phyloP scores from a whole-genome alignment of 2,888 invertebrate species.

The Melipona beecheii region DNA sequence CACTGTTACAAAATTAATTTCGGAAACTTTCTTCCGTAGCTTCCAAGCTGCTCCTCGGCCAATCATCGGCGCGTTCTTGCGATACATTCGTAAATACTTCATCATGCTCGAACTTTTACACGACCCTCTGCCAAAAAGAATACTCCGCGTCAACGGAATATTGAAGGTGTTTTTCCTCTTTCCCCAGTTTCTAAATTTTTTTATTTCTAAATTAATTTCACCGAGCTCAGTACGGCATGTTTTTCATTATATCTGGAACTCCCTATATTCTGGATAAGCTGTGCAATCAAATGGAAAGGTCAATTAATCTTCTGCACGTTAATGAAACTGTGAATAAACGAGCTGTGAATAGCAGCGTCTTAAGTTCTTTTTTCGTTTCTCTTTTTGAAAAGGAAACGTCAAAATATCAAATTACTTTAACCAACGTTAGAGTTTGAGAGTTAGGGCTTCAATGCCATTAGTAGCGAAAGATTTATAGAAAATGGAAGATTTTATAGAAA shows the following conservation, averaged over 20 bases:
- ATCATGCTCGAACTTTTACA: neutral
- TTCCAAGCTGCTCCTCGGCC: neutral
- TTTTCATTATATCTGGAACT: constrained; percentile 16
- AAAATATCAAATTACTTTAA: neutral
- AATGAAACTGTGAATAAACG: constrained; percentile 56
- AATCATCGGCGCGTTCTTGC: neutral
- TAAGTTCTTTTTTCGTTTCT: constrained; percentile 27
- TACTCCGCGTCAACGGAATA: neutral
- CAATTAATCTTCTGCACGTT: constrained; percentile 58
- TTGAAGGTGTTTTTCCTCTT: neutral
- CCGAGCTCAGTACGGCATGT: neutral
- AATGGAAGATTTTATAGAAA: neutral
- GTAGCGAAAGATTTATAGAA: neutral
- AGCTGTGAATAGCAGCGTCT: constrained; percentile 38
- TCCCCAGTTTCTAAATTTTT: constrained; percentile 10
- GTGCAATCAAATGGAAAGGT: constrained; percentile 38
- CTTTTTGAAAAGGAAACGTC: neutral
- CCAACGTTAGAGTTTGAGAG: neutral
- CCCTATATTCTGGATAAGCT: constrained; percentile 23
- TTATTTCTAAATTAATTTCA: constrained; percentile 8
- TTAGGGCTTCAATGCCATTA: neutral
- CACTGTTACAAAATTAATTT: constrained; percentile 23
- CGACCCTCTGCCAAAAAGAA: neutral
- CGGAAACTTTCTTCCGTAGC: neutral
- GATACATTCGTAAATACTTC: neutral